Conservation (phyloP, 2,113 vertebrate species). For the Python bivittatus region DNA sequence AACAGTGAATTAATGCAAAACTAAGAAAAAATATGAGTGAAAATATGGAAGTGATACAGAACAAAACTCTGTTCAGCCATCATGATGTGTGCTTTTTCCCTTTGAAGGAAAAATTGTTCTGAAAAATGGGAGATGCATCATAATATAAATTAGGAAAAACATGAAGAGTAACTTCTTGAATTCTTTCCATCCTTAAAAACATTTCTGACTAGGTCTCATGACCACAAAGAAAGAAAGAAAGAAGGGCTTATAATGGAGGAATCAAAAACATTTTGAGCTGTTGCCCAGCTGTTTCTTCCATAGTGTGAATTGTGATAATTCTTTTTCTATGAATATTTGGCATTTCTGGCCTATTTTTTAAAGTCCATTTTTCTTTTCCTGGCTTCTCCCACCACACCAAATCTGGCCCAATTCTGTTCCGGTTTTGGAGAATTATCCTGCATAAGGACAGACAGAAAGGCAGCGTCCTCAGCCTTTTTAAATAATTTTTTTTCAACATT, state of each 20-base stretch:
- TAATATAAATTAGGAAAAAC: not conserved
- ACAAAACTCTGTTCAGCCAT: not conserved
- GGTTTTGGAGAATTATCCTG: not conserved
- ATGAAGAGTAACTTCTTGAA: not conserved
- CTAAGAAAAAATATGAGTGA: not conserved
- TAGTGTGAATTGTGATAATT: not conserved
- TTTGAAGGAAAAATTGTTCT: not conserved
- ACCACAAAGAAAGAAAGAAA: not conserved
- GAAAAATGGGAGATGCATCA: not conserved
- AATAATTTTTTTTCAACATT: not conserved
- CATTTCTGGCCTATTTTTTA: not conserved
- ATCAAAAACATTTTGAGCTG: not conserved
- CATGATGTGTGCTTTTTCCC: not conserved
- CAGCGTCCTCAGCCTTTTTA: not conserved
- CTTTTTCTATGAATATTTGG: not conserved
- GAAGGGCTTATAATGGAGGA: not conserved
- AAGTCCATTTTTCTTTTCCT: not conserved
- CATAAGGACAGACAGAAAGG: not conserved
- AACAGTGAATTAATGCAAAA: not conserved
- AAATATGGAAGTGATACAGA: not conserved
- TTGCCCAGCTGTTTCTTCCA: not conserved
- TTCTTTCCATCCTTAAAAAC: not conserved
- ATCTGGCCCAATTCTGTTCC: not conserved
- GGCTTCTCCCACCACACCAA: not conserved
- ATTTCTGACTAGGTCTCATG: not conserved